These are phyloP conservation scores for Lindbergichthys nudifrons DNA, from an alignment of 2,797 vertebrate species.

Conservation along the genomic window DNA sequence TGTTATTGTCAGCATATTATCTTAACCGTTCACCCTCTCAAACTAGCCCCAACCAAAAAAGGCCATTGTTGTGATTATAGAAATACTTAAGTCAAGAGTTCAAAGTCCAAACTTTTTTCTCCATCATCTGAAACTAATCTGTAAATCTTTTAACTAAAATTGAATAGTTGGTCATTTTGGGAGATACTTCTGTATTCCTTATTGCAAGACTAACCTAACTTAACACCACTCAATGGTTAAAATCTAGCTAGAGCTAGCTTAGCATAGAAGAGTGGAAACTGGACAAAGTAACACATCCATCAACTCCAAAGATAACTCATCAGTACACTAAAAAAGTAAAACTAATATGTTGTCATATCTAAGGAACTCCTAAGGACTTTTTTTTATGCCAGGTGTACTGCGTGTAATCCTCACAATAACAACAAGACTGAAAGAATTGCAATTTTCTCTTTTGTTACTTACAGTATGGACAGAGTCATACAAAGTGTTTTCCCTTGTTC, in stretches of 20 bases:
- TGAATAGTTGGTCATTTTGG: neutral
- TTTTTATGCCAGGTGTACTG: too few species aligned
- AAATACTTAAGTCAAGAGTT: neutral
- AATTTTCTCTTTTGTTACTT: neutral
- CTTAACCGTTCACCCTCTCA: slow-evolving; percentile 4
- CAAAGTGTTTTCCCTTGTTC: neutral
- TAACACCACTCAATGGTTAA: too few species aligned
- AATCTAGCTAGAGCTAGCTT: neutral
- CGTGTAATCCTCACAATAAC: too few species aligned
- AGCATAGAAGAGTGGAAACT: neutral
- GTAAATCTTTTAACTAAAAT: neutral
- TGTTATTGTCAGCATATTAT: slow-evolving; percentile 8
- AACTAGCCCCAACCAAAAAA: neutral
- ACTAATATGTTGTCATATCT: too few species aligned
- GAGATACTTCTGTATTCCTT: too few species aligned
- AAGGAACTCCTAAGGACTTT: too few species aligned
- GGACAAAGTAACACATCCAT: neutral
- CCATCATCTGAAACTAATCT: neutral
- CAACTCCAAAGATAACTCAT: neutral
- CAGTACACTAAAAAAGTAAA: neutral
- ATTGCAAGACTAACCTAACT: too few species aligned
- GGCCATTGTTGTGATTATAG: neutral
- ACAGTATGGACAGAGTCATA: neutral
- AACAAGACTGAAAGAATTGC: neutral
- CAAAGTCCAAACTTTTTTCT: neutral